Evolutionary conservation across 2,888 invertebrate genomes (phyloP), one percentile per base, ranked within the genome.

Genomic region (Erebia palarica): DNA sequence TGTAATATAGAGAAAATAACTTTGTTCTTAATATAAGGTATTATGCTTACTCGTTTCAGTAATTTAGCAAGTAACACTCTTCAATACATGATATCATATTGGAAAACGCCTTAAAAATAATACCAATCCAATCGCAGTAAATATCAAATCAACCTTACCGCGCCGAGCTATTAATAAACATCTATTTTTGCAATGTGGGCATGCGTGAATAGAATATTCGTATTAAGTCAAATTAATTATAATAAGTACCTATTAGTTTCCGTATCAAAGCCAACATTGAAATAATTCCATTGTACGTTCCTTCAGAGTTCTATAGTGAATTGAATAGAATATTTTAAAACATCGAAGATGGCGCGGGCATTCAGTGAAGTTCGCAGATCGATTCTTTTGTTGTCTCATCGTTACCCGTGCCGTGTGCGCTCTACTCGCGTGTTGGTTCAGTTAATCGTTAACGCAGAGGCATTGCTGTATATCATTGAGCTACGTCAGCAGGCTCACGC

Each of bases 321-420:
- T 0, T 21, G 8, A 64, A 49, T 14, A 27, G 8, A 64, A 49
- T 14, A 27, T 21, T 60, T 18, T 21, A 10, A 27, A 13, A 42
- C 60, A 58, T 18, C 55, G 59, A 73, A 70, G 71, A 75, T 73
- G 75, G 69, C 65, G 71, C 65, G 68, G 66, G 78, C 78, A 77
- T 79, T 80, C 78, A 77, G 79, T 80, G 78, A 84, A 86, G 85
- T 85, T 88, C 84, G 84, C 78, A 80, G 84, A 82, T 80, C 79
- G 81, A 84, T 85, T 87, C 87, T 88, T 88, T 89, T 89, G 88
- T 89, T 88, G 82, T 78, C 75, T 73, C 75, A 63, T 75, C 81
- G 80, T 77, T 80, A 85, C 86, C 86, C 81, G 84, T 85, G 76
- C 74, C 76, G 78, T 82, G 81, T 81, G 57, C 66, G 57, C 66